Percentiles rank a stretch among this genome's conserved stretches.
Conservation (phyloP, 2,113 vertebrate species). For the Chaenogobius annularis region DNA sequence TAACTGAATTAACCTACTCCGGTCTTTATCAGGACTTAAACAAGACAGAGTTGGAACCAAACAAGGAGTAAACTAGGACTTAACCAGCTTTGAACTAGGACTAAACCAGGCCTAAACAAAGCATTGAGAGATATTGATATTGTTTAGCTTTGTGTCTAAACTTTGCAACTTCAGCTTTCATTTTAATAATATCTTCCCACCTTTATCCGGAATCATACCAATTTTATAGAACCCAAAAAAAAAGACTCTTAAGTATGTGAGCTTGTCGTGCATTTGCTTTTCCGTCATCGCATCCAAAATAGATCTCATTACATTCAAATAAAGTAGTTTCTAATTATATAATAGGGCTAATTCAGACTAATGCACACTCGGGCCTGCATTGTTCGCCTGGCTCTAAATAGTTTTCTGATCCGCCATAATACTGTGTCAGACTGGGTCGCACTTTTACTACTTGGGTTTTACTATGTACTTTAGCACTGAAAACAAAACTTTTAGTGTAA, state of each 20-base stretch:
- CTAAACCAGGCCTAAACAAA: too few relatives aligned
- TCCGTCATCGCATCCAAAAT: constrained; percentile 20
- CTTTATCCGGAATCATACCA: background rate
- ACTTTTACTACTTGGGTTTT: too few relatives aligned
- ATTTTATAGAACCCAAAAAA: background rate
- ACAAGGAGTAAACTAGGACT: background rate
- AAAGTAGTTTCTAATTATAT: constrained; percentile 1
- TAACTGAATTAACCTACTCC: background rate
- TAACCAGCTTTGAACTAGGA: background rate
- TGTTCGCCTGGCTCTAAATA: constrained; percentile 32
- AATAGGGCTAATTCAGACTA: constrained; percentile 24
- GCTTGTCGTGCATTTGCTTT: background rate
- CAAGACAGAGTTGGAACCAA: too few relatives aligned
- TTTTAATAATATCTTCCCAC: background rate
- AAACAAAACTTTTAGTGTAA: too few relatives aligned
- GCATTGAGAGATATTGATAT: background rate
- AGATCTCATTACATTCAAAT: constrained; percentile 31
- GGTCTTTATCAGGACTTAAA: background rate
- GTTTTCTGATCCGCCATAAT: constrained; percentile 41
- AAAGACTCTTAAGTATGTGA: background rate
- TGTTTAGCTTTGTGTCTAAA: background rate
- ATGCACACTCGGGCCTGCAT: constrained; percentile 15
- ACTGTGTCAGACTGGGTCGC: constrained; percentile 11
- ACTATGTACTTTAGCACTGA: too few relatives aligned
- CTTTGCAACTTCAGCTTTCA: background rate